phyloP scores from a whole-genome alignment of 2,113 vertebrate species.

The Pholis gunnellus region DNA sequence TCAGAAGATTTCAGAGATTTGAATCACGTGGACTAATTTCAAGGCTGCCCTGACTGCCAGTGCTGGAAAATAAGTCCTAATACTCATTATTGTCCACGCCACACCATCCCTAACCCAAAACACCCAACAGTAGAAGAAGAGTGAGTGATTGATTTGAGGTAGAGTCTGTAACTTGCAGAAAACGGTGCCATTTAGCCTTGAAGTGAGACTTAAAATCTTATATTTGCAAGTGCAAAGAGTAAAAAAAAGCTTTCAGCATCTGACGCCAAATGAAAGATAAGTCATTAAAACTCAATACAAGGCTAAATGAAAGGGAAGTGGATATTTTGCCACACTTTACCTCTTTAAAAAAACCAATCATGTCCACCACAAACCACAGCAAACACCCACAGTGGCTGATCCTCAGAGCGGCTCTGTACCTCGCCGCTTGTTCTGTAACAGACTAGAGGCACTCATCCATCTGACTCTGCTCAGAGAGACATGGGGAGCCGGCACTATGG shows the following conservation, averaged over 20 bases:
- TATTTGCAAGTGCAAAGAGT: not conserved
- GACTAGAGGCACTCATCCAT: conserved; percentile 85
- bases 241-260: not conserved
- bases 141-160: conserved; percentile 43
- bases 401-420: conserved; percentile 77
- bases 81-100: not conserved
- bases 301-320: not conserved
- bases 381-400: conserved; percentile 37
- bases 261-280: not conserved
- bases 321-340: conserved; percentile 17
- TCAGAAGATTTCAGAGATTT: not conserved
- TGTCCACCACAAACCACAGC: conserved; percentile 53
- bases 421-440: conserved; percentile 83
- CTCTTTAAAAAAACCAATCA: conserved; percentile 23
- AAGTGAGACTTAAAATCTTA: conserved; percentile 22
- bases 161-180: not conserved
- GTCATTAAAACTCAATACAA: not conserved
- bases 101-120: not conserved
- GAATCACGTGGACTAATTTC: not conserved
- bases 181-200: not conserved
- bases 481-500: conserved; percentile 74
- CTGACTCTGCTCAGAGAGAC: conserved; percentile 81
- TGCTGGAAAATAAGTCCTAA: not conserved
- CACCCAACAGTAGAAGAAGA: conserved; percentile 18
- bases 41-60: not conserved